These are phyloP conservation scores for Cydia pomonella DNA, from an alignment of 1,140 invertebrate genomes.

Conservation along the genomic window DNA sequence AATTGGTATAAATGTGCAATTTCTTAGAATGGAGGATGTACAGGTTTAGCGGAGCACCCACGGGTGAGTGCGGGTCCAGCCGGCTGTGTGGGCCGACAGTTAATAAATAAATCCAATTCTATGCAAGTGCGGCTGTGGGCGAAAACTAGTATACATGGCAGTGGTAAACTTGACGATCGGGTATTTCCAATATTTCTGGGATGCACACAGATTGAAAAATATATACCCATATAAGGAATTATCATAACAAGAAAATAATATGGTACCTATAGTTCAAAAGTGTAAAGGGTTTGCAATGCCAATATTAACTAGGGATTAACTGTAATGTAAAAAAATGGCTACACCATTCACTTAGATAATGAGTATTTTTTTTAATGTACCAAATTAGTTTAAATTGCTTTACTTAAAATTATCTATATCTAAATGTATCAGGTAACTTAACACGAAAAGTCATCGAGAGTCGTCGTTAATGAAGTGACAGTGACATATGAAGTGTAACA, in stretches of 20 bases:
- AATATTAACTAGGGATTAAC: no score
- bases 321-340: no score
- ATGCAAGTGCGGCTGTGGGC: slow-evolving; percentile 9
- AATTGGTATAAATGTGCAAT: slow-evolving; percentile 4
- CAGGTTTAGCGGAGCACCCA: slow-evolving; percentile 8
- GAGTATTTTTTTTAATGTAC: no score
- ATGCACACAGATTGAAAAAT: background rate
- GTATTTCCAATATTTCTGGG: background rate
- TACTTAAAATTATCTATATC: no score
- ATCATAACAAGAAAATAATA: background rate
- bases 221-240: background rate
- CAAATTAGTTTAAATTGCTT: no score
- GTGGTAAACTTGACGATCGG: background rate
- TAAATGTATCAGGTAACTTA: no score
- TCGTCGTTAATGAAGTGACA: no score
- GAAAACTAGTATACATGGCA: slow-evolving; percentile 1
- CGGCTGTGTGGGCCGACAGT: background rate
- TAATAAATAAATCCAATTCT: slow-evolving; percentile 10
- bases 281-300: no score
- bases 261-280: no score
- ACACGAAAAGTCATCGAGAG: no score
- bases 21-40: slow-evolving; percentile 2
- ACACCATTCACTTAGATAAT: no score
- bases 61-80: background rate
- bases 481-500: no score